Evolutionary conservation across 2,797 vertebrate genomes (phyloP), one percentile per base, ranked within the genome.

Genomic region (Benthosema pterotum): DNA sequence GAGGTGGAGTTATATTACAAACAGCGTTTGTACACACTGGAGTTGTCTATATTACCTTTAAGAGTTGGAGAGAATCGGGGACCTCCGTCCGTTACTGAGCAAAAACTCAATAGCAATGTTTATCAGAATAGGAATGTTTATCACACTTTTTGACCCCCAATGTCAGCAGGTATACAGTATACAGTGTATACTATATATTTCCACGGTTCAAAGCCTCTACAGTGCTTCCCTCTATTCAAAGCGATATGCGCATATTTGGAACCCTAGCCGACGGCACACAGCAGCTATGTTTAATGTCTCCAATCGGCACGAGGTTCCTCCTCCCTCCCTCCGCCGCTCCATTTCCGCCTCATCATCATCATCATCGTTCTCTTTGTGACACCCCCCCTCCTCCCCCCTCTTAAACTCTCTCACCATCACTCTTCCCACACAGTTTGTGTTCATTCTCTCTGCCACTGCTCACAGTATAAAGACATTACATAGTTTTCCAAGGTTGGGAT

Each of bases 251-350:
- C 16, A 58, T n/a, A n/a, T 67, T 57, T 53, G 28, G 59, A 32
- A 32, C 32, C 58, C 55, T n/a, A n/a, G n/a, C n/a, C 48, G 46
- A 63, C 63, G 63, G 38, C 16, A 62, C 14, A 56, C 2, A 46
- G 14, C 2, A 46, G 14, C 51, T 16, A 60, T 52, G 3, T 48
- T 68, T 65, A 63, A 65, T 60, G 50, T 47, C 38, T 65, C 25
- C 7, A 1, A 54, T 57, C 55, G 62, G 61, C 61, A 69, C 32
- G 17, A 63, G 17, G 60, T 69, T 59, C 69, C 55, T 32, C 32
- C 32, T 65, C 43, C 32, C 45, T 61, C 32, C 46, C 52, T 32
- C 67, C 43, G 46, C n/a, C 12, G 14, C 63, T 59, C 47, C 50
- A 55, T 55, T 47, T 71, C 60, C 50, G 6, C 61, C 55, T 69